A percentile compares a stretch with the other conserved stretches of the same genome.
These are phyloP conservation scores for Orthonevra nobilis DNA, from an alignment of 2,888 invertebrate species.

Conservation along the genomic window DNA sequence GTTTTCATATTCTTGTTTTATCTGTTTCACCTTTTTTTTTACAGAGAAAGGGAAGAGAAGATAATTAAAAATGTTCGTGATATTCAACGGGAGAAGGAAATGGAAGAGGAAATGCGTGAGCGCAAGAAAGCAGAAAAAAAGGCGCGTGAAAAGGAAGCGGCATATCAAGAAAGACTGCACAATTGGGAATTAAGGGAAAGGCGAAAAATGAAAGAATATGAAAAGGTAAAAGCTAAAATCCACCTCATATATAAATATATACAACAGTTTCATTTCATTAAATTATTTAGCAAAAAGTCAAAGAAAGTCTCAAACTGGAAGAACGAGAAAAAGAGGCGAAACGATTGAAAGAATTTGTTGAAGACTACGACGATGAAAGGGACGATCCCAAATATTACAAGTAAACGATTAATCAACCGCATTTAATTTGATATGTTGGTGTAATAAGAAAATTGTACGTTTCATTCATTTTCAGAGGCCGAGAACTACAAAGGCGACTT, in stretches of 20 bases:
- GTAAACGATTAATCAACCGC: conserved; percentile 65
- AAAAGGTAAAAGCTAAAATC: conserved; percentile 81
- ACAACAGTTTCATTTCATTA: neutral
- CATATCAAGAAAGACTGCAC: conserved; percentile 92
- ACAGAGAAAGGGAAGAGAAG: conserved; percentile 81
- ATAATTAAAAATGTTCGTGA: conserved; percentile 83
- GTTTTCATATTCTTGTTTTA: too few species aligned
- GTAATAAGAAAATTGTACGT: too few species aligned
- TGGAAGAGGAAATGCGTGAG: conserved; percentile 96
- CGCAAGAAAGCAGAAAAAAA: conserved; percentile 93
- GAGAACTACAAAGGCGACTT: conserved; percentile 93
- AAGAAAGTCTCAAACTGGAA: conserved; percentile 90
- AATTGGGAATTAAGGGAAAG: conserved; percentile 95
- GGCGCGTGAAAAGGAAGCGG: conserved; percentile 96
- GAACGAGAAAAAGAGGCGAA: conserved; percentile 95
- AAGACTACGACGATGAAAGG: conserved; percentile 99
- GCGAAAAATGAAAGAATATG: conserved; percentile 94
- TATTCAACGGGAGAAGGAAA: conserved; percentile 88
- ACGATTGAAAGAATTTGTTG: conserved; percentile 96
- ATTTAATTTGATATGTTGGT: too few species aligned
- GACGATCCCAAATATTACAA: conserved; percentile 99
- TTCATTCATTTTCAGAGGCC: conserved; percentile 83
- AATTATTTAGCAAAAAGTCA: conserved; percentile 85
- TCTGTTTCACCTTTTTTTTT: too few species aligned
- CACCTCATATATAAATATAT: too few species aligned